phyloP scores from a whole-genome alignment of 2,113 vertebrate genomes.

The Camarhynchus parvulus region DNA sequence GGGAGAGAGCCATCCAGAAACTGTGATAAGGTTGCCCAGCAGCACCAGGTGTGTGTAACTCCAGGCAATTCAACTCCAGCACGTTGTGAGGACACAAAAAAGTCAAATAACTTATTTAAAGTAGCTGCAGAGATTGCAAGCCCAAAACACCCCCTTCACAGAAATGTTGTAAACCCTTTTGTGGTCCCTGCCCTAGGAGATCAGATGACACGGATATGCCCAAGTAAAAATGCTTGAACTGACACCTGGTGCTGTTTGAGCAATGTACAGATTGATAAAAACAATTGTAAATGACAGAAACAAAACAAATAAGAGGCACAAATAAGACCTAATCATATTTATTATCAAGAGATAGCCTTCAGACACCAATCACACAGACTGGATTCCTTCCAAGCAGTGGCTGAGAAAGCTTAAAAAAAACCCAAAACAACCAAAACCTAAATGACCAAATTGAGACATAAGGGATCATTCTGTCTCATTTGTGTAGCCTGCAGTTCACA shows the following conservation, averaged over 20 bases:
- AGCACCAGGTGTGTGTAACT: conserved; percentile 30
- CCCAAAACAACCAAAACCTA: background rate
- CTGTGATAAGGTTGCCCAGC: conserved; percentile 36
- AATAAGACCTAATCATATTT: background rate
- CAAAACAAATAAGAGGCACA: background rate
- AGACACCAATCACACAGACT: background rate
- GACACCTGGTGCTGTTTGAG: background rate
- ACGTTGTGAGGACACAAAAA: background rate
- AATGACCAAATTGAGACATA: background rate
- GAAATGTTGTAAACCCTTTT: background rate
- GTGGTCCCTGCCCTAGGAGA: background rate
- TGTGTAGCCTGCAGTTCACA: background rate
- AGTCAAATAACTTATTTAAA: conserved; percentile 52
- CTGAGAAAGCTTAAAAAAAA: background rate
- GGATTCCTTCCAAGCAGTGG: background rate
- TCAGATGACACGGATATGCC: background rate
- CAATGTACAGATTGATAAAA: background rate
- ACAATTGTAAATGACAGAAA: background rate
- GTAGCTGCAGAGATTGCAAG: background rate
- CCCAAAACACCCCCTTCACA: background rate
- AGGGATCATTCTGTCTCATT: background rate
- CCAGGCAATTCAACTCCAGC: conserved; percentile 44
- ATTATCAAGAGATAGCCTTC: background rate
- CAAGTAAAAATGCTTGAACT: background rate
- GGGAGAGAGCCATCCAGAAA: conserved; percentile 54